Percentiles rank a stretch among this genome's conserved stretches.
Evolutionary conservation across 2,888 invertebrate genomes (phyloP).

Genomic region (Hyposoter didymator): DNA sequence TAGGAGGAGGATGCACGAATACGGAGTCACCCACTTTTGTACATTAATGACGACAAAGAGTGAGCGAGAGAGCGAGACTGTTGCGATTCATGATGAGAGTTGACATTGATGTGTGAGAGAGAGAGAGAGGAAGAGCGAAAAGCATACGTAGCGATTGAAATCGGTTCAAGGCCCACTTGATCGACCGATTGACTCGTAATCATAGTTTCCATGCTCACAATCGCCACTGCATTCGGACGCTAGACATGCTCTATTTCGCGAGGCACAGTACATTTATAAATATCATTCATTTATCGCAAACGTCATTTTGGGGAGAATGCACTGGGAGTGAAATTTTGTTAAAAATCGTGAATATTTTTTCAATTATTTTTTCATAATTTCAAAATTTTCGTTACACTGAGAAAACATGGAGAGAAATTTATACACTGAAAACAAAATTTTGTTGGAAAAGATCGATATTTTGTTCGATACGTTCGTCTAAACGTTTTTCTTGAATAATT

Average conservation of each 20-base stretch:
- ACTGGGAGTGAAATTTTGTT: too few relatives aligned
- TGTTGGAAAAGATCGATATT: too few relatives aligned
- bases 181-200: conserved; percentile 50
- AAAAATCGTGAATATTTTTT: too few relatives aligned
- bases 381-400: too few relatives aligned
- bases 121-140: conserved; percentile 25
- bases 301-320: too few relatives aligned
- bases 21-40: conserved; percentile 68
- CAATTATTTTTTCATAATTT: too few relatives aligned
- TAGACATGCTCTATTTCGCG: conserved; percentile 33
- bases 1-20: conserved; percentile 64
- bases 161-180: conserved; percentile 75
- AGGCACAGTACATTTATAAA: not conserved
- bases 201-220: conserved; percentile 43
- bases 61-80: conserved; percentile 24
- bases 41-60: conserved; percentile 45
- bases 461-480: too few relatives aligned
- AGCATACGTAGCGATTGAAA: conserved; percentile 71
- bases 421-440: too few relatives aligned
- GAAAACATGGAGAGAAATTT: too few relatives aligned
- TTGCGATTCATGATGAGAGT: conserved; percentile 68
- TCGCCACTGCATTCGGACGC: conserved; percentile 42
- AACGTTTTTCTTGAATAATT: too few relatives aligned
- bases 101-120: conserved; percentile 47
- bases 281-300: not conserved